Percentiles rank a stretch among this genome's conserved stretches.
Evolutionary conservation across 2,888 invertebrate species (phyloP).

Genomic region (Eupithecia insigniata): DNA sequence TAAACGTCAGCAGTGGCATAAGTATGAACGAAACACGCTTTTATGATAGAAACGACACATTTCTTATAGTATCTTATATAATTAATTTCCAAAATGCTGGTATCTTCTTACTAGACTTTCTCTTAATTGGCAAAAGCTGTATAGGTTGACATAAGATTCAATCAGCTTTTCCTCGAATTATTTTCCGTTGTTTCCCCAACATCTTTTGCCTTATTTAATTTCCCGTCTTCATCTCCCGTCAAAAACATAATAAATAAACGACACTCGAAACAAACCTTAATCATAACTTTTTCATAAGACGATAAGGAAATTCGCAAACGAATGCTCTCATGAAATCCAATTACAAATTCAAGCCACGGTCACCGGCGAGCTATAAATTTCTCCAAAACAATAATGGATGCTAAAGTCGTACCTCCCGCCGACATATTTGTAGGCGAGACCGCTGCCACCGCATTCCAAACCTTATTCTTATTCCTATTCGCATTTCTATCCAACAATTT

Average conservation of each 20-base stretch:
- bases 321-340: constrained; percentile 60
- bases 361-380: constrained; percentile 62
- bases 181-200: constrained; percentile 20
- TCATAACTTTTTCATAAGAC: constrained; percentile 52
- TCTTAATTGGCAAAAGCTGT: background rate
- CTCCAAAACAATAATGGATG: constrained; percentile 64
- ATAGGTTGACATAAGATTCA: background rate
- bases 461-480: constrained; percentile 47
- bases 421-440: constrained; percentile 49
- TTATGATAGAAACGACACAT: background rate
- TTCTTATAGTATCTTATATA: no score
- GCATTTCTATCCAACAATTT: constrained; percentile 43
- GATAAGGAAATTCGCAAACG: constrained; percentile 55
- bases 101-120: background rate
- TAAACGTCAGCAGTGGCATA: background rate
- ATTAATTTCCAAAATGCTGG: background rate
- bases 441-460: constrained; percentile 46
- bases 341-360: constrained; percentile 67
- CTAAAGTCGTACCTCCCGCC: constrained; percentile 48
- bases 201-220: constrained; percentile 37
- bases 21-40: background rate
- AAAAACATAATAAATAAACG: constrained; percentile 49
- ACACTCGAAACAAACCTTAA: constrained; percentile 50
- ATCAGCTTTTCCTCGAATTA: background rate
- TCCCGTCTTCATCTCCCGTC: constrained; percentile 40